Conservation (phyloP, 2,888 invertebrate genomes). For the Aleiodes leptofemur region DNA sequence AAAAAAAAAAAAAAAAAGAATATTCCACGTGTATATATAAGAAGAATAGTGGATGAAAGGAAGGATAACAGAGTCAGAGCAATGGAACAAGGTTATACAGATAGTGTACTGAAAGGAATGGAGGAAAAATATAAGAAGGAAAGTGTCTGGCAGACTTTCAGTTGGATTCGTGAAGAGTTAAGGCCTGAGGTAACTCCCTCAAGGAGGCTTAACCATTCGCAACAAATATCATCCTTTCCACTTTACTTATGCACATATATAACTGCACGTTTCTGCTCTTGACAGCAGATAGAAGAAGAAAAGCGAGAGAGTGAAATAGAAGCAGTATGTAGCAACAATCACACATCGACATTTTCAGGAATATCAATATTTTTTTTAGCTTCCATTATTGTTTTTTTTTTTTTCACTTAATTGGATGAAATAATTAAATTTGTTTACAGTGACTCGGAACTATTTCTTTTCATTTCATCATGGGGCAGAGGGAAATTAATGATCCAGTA, state of each 20-base stretch:
- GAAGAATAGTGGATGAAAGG: background rate
- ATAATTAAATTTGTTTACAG: constrained; percentile 26
- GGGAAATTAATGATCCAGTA: background rate
- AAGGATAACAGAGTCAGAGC: constrained; percentile 5
- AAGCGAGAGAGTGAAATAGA: background rate
- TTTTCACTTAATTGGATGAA: background rate
- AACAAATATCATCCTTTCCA: constrained; percentile 34
- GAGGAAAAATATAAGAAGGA: background rate
- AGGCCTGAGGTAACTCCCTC: constrained; percentile 31
- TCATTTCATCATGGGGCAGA: background rate
- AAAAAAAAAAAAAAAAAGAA: background rate
- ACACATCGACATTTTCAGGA: too few relatives aligned
- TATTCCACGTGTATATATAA: background rate
- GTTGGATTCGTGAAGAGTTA: constrained; percentile 27
- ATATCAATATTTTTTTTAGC: background rate
- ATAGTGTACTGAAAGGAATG: background rate
- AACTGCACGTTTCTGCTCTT: constrained; percentile 15
- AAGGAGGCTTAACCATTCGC: constrained; percentile 26
- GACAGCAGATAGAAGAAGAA: background rate
- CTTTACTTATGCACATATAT: constrained; percentile 18
- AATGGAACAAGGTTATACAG: constrained; percentile 27
- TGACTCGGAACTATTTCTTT: constrained; percentile 18
- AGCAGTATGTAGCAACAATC: background rate
- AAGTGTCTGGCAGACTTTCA: constrained; percentile 35
- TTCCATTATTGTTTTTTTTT: background rate